Base-by-base conservation (phyloP, 2,888 invertebrate genomes). In the Hirtodrosophila histrioides region DNA sequence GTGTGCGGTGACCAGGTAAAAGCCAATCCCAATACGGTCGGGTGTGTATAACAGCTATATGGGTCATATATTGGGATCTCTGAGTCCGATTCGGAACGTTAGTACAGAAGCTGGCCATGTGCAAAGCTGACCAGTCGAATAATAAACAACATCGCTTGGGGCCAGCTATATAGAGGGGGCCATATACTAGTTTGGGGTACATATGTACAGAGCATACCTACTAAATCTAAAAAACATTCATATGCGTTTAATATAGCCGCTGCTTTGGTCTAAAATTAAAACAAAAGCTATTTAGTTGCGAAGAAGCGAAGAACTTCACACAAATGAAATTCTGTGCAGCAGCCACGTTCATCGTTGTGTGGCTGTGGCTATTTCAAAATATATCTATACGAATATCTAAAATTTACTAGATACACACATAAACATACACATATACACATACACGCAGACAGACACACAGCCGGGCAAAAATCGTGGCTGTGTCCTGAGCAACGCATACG, bases 211-310 rank as follows among this genome's bases (percentile, higher is more conserved):
- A 56, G 43, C 61, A 73, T 63, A 68, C 68, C 77, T 69, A 82
- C 78, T 78, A 77, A 86, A 63, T 82, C 78, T 84, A 85, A 86
- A 88, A 86, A 88, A 78, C 86, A 85, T 86, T 88, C 88, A 85
- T 85, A 86, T 86, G 88, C 78, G 81, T 86, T 86, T 86, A 88
- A 86, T 86, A 86, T 86, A 86, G 86, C 76, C 74, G 76, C 71
- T 78, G 84, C 80, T 85, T 68, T 75, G 71, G 69, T 86, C 89
- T 89, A 89, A 89, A 87, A 74, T 89, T 89, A 89, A 88, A 89
- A 89, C 88, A 86, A 89, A 89, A 86, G 84, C 88, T 82, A 89
- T 88, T 88, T 87, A 87, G 86, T 88, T 83, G 83, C 84, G 83
- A 83, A 82, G 88, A 89, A 88, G 85, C 82, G 79, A 79, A 82